Base-by-base conservation (phyloP, 2,113 vertebrate genomes). In the Notarius quadriscutis region DNA sequence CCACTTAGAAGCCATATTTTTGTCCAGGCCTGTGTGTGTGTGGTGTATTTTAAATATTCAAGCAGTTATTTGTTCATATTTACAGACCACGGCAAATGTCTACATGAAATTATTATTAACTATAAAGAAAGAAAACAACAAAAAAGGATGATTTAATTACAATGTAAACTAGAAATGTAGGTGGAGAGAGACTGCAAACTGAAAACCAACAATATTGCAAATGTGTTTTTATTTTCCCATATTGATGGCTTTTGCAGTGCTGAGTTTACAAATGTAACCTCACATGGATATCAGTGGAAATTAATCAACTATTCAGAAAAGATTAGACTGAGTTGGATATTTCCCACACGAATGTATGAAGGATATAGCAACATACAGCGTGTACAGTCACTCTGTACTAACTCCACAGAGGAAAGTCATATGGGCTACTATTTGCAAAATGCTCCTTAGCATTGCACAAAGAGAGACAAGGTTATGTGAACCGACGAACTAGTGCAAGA, bases 1-100 rank as follows among this genome's bases (percentile, higher is more conserved):
- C 25, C 53, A 86, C 27, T 69, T 48, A 67, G 50, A 89, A 86
- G 63, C 77, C 85, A 86, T 86, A 81, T 81, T 53, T 69, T 81
- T 71, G 63, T 81, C n/a, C 77, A 81, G 63, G 30, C 27, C 51
- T 69, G 48, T 89, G 55, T 81, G 84, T 74, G 55, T 65, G 77
- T 55, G 14, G 83, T 88, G 67, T 67, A 69, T 58, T 18, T 86
- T 62, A 62, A 77, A 65, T 81, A 84, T 89, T 62, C 57, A 63
- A 34, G 22, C 51, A 51, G 65, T 81, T 48, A 81, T 67, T 79
- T 30, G 62, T 78, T 51, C 41, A 80, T 67, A 80, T 69, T 80
- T 67, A 57, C 20, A 41, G 34, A 50, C 50, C 60, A 67, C 55
- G 62, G 34, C 9, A 63, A 8, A 65, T 79, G 67, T 48, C 65